Conservation (phyloP, 1,140 invertebrate genomes). For the Pogonomyrmex barbatus region DNA sequence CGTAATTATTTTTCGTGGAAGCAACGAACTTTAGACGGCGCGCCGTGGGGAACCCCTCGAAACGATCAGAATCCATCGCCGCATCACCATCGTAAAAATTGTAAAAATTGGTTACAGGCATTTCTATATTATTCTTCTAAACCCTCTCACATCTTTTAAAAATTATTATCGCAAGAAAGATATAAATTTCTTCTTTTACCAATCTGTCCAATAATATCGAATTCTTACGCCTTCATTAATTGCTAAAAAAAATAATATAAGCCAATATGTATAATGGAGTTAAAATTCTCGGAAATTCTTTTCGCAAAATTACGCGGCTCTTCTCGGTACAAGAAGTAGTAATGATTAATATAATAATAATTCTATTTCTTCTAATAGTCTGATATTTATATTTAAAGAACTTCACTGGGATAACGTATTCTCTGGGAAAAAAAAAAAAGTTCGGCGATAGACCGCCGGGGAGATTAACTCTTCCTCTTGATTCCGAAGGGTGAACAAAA, state of each 20-base stretch:
- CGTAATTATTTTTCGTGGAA: slow-evolving; percentile 58
- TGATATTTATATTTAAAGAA: slow-evolving; percentile 34
- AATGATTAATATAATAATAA: neutral
- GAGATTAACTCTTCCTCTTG: slow-evolving; percentile 68
- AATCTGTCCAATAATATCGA: neutral
- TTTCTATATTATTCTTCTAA: neutral
- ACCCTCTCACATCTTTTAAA: slow-evolving; percentile 20
- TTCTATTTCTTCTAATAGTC: neutral
- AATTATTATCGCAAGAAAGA: neutral
- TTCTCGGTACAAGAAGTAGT: neutral
- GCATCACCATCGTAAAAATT: neutral
- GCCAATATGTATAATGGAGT: neutral
- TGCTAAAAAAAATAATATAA: neutral
- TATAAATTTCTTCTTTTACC: neutral
- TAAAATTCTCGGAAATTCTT: neutral
- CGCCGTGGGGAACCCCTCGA: slow-evolving; percentile 32
- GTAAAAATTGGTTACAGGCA: slow-evolving; percentile 2
- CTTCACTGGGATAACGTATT: slow-evolving; percentile 25
- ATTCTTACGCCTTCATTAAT: no score
- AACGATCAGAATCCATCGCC: neutral
- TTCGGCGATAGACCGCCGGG: slow-evolving; percentile 38
- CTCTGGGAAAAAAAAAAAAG: slow-evolving; percentile 28
- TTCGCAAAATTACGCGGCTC: neutral
- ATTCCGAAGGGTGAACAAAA: neutral
- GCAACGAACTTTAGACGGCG: slow-evolving; percentile 24